phyloP scores from a whole-genome alignment of 2,888 invertebrate species.

The Mesopsocus fuscifrons region DNA sequence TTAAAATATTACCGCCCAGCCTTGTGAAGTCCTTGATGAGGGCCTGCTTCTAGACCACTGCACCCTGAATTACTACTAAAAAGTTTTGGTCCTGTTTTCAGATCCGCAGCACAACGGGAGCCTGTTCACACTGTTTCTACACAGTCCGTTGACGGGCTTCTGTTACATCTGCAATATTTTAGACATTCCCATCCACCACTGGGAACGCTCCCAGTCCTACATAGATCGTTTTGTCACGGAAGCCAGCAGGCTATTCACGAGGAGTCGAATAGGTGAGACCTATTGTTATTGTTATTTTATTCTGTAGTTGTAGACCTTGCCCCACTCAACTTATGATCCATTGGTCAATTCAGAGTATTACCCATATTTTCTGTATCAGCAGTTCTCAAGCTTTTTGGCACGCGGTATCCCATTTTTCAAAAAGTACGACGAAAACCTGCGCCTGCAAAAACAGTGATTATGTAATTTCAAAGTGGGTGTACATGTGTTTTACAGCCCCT shows the following conservation, averaged over 20 bases:
- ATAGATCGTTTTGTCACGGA: constrained; percentile 80
- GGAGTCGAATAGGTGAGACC: constrained; percentile 59
- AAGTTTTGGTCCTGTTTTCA: too few relatives aligned
- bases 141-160: constrained; percentile 81
- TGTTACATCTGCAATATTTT: constrained; percentile 80
- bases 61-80: too few relatives aligned
- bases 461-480: too few relatives aligned
- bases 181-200: constrained; percentile 64
- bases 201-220: constrained; percentile 78
- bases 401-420: too few relatives aligned
- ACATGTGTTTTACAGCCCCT: too few relatives aligned
- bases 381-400: too few relatives aligned
- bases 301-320: constrained; percentile 9
- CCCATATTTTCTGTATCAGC: constrained; percentile 11
- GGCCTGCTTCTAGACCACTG: too few relatives aligned
- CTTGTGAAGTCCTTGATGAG: too few relatives aligned
- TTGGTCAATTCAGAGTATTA: constrained; percentile 11
- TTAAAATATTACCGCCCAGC: too few relatives aligned
- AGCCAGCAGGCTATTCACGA: constrained; percentile 62
- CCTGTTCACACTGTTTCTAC: constrained; percentile 86
- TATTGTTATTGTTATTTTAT: constrained; percentile 14
- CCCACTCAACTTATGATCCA: constrained; percentile 9
- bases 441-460: too few relatives aligned
- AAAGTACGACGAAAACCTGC: too few relatives aligned
- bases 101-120: constrained; percentile 77